Conservation (phyloP, 2,797 vertebrate species). For the Hybognathus amarus region DNA sequence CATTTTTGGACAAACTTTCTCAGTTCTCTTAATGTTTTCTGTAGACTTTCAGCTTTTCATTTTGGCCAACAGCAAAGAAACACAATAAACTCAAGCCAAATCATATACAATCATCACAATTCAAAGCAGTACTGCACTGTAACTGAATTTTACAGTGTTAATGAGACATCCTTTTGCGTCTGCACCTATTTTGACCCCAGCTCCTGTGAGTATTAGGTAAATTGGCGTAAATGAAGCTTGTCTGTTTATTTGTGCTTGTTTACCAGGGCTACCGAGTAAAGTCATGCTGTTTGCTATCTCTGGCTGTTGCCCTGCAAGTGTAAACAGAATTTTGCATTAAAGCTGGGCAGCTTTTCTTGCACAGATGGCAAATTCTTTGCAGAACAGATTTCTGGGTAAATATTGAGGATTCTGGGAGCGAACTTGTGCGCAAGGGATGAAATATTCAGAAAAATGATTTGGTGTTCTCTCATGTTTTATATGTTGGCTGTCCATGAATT, state of each 20-base stretch:
- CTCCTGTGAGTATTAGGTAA: conserved; percentile 38
- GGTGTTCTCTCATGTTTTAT: conserved; percentile 2
- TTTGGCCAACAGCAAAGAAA: conserved; percentile 16
- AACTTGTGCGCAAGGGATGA: neutral
- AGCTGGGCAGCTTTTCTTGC: conserved; percentile 37
- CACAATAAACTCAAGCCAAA: neutral
- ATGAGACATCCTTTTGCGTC: conserved; percentile 19
- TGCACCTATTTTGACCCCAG: conserved; percentile 35
- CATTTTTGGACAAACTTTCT: conserved; percentile 3
- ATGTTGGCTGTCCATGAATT: conserved; percentile 15
- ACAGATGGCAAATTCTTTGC: conserved; percentile 35
- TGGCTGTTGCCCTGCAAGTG: conserved; percentile 19
- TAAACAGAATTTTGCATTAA: conserved; percentile 30
- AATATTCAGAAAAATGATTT: neutral
- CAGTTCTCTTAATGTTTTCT: neutral
- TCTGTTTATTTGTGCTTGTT: conserved; percentile 48
- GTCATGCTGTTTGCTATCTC: conserved; percentile 29
- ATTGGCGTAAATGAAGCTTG: conserved; percentile 52
- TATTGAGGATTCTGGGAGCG: neutral
- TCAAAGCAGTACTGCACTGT: neutral
- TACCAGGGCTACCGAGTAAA: conserved; percentile 37
- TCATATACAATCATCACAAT: conserved; percentile 11
- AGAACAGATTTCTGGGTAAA: conserved; percentile 4
- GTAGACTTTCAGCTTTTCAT: neutral
- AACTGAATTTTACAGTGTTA: neutral